A percentile compares a stretch with the other conserved stretches of the same genome.
These are phyloP conservation scores for Centrocercus urophasianus DNA, from an alignment of 2,113 vertebrate species.

Conservation along the genomic window DNA sequence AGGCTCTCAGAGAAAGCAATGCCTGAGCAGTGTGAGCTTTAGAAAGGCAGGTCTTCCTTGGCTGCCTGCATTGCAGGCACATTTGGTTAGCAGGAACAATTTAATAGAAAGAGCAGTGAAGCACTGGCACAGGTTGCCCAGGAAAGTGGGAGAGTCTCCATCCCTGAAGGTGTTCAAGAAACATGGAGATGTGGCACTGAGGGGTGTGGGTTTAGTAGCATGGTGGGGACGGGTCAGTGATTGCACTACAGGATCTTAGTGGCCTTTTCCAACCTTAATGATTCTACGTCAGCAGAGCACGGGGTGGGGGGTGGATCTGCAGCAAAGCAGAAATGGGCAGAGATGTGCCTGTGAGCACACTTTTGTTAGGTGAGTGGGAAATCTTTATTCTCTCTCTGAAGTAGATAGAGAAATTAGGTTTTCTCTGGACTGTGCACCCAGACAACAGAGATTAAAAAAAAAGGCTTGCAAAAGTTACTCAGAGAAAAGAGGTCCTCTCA, in stretches of 20 bases:
- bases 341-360: fast-evolving
- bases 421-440: neutral
- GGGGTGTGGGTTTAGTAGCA: too few relatives aligned
- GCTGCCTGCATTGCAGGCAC: neutral
- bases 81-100: too few relatives aligned
- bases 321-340: neutral
- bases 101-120: too few relatives aligned
- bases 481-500: neutral
- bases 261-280: too few relatives aligned
- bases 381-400: neutral
- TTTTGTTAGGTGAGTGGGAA: neutral
- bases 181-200: too few relatives aligned
- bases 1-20: neutral
- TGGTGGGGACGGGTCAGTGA: too few relatives aligned
- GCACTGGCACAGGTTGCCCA: too few relatives aligned
- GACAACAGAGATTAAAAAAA: neutral
- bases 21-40: neutral
- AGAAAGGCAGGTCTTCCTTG: neutral
- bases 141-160: too few relatives aligned
- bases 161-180: too few relatives aligned
- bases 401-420: neutral
- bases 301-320: too few relatives aligned
- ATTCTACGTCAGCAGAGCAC: too few relatives aligned
- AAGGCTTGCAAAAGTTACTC: neutral
- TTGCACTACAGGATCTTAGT: too few relatives aligned